Evolutionary conservation across 2,113 vertebrate species (phyloP).

Genomic region (Ictalurus punctatus): DNA sequence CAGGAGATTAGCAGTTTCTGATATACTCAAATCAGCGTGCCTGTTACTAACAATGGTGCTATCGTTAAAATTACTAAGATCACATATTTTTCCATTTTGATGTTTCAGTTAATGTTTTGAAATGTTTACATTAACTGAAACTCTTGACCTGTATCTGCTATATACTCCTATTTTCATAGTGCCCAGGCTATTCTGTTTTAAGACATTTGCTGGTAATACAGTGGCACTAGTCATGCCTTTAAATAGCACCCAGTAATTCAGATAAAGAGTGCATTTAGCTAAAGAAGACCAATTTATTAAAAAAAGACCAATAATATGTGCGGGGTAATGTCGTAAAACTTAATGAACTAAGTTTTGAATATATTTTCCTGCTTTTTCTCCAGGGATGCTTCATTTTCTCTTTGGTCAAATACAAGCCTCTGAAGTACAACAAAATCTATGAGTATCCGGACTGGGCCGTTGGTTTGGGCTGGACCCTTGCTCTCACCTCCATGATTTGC

Average conservation of each 20-base stretch:
- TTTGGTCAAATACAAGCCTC: conserved; percentile 91
- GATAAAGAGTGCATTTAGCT: not conserved
- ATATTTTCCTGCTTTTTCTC: conserved; percentile 12
- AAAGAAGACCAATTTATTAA: not conserved
- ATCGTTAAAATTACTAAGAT: not conserved
- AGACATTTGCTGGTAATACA: not conserved
- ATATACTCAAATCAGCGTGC: not conserved
- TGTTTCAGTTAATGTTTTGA: not conserved
- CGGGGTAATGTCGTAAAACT: too few species aligned
- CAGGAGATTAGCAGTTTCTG: not conserved
- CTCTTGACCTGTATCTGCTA: not conserved
- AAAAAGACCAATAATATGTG: not conserved
- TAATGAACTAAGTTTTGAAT: not conserved
- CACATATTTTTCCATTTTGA: not conserved
- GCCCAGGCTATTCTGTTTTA: not conserved
- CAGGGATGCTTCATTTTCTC: conserved; percentile 97
- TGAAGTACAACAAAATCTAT: conserved; percentile 98
- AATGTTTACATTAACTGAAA: not conserved
- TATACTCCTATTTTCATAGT: not conserved
- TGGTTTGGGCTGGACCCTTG: conserved; percentile 91
- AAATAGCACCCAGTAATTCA: not conserved
- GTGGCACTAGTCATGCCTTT: not conserved
- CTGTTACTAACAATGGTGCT: not conserved
- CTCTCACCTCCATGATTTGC: conserved; percentile 94
- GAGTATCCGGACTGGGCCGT: conserved; percentile 92